Conservation (phyloP, 2,113 vertebrate species). For the Chroicocephalus ridibundus region DNA sequence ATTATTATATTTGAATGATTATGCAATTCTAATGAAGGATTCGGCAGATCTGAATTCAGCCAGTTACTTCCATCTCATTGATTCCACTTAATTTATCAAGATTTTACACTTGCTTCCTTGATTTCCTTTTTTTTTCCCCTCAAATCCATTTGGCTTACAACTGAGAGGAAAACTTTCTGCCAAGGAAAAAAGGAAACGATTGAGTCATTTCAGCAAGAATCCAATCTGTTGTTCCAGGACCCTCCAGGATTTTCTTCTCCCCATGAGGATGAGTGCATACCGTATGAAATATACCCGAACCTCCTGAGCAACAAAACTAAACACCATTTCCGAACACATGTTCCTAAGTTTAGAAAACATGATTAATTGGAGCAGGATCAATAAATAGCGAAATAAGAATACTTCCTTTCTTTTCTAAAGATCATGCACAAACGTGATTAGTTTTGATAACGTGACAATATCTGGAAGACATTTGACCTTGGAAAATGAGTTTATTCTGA, state of each 20-base stretch:
- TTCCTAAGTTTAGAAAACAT: background rate
- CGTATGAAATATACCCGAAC: slow-evolving; percentile 12
- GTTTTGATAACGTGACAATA: background rate
- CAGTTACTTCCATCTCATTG: background rate
- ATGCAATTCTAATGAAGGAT: background rate
- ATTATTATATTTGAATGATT: background rate
- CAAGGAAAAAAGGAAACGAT: background rate
- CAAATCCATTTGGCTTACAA: background rate
- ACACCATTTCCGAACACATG: slow-evolving; percentile 1
- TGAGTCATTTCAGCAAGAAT: slow-evolving; percentile 1
- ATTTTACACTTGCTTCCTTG: background rate
- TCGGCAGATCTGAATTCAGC: background rate
- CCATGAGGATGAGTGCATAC: background rate
- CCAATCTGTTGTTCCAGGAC: background rate
- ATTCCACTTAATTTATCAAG: background rate
- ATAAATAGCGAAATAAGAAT: background rate
- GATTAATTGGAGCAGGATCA: slow-evolving; percentile 17
- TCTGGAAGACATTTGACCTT: slow-evolving; percentile 11
- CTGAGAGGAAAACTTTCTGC: background rate
- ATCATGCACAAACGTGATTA: background rate
- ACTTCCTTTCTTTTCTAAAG: slow-evolving; percentile 11
- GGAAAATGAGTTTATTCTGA: background rate
- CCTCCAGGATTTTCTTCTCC: slow-evolving; percentile 26
- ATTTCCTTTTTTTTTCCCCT: background rate
- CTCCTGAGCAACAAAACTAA: slow-evolving; percentile 15